phyloP scores from a whole-genome alignment of 2,888 invertebrate genomes.

The Agrochola litura region DNA sequence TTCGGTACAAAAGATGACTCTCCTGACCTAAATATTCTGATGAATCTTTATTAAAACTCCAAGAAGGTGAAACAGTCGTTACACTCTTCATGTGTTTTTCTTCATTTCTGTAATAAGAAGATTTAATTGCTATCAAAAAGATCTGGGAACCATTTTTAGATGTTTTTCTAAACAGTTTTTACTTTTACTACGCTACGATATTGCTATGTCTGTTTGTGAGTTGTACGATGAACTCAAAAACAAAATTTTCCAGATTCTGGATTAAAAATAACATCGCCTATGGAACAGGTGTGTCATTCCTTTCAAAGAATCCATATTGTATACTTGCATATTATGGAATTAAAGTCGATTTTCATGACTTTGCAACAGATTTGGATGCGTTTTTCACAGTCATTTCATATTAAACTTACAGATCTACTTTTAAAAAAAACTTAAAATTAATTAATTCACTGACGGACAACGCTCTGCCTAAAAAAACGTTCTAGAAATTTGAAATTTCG shows the following conservation, averaged over 20 bases:
- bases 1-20: neutral
- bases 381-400: too few relatives aligned
- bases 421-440: too few relatives aligned
- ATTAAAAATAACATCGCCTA: conserved; percentile 4
- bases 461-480: too few relatives aligned
- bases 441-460: too few relatives aligned
- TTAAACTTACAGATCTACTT: too few relatives aligned
- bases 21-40: neutral
- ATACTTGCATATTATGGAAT: too few relatives aligned
- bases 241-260: neutral
- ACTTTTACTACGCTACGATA: conserved; percentile 27
- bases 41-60: neutral
- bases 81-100: conserved; percentile 3
- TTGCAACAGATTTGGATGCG: too few relatives aligned
- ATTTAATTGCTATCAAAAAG: conserved; percentile 30
- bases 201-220: conserved; percentile 8
- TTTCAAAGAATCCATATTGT: neutral
- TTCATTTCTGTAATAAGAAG: conserved; percentile 9
- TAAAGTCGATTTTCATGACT: too few relatives aligned
- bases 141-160: conserved; percentile 26
- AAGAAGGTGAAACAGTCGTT: conserved; percentile 17
- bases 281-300: neutral
- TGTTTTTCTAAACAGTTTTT: neutral
- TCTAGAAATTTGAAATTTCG: too few relatives aligned
- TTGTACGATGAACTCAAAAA: conserved; percentile 19